Percentiles rank a stretch among this genome's conserved stretches.
phyloP scores from a whole-genome alignment of 2,797 vertebrate genomes.

The Nannoperca australis region DNA sequence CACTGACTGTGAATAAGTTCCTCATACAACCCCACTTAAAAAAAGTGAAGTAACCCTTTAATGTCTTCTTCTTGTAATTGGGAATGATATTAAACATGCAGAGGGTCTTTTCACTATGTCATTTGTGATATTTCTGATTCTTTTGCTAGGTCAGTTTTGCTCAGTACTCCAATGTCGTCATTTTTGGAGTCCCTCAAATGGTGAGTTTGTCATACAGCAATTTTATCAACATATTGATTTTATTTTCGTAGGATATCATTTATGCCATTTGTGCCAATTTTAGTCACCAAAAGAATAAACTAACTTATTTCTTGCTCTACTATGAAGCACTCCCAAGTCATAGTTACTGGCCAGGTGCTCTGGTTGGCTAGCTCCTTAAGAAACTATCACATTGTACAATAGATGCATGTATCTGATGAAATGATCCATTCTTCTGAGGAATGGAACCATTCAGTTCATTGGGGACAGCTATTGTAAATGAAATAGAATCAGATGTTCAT shows the following conservation, averaged over 20 bases:
- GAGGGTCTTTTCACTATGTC: not conserved
- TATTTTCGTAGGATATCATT: not conserved
- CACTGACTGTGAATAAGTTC: too few species aligned
- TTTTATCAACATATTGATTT: not conserved
- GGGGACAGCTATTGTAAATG: not conserved
- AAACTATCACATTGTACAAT: not conserved
- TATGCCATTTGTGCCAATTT: not conserved
- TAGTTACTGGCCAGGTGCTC: not conserved
- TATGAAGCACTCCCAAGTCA: not conserved
- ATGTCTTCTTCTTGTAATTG: not conserved
- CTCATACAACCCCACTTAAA: too few species aligned
- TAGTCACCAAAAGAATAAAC: not conserved
- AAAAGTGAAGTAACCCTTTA: too few species aligned
- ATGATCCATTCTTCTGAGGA: not conserved
- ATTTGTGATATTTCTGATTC: slow-evolving; percentile 28
- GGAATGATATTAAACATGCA: too few species aligned
- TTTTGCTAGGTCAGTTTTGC: slow-evolving; percentile 91
- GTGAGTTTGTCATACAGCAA: slow-evolving; percentile 82
- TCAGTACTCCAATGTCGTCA: slow-evolving; percentile 91
- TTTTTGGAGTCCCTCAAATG: slow-evolving; percentile 98
- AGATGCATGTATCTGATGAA: not conserved
- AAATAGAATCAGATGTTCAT: not conserved
- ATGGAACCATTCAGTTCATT: not conserved
- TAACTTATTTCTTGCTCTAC: not conserved
- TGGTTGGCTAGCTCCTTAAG: not conserved